Base-by-base conservation (phyloP, 2,888 invertebrate genomes). In the Deroplatys truncata region DNA sequence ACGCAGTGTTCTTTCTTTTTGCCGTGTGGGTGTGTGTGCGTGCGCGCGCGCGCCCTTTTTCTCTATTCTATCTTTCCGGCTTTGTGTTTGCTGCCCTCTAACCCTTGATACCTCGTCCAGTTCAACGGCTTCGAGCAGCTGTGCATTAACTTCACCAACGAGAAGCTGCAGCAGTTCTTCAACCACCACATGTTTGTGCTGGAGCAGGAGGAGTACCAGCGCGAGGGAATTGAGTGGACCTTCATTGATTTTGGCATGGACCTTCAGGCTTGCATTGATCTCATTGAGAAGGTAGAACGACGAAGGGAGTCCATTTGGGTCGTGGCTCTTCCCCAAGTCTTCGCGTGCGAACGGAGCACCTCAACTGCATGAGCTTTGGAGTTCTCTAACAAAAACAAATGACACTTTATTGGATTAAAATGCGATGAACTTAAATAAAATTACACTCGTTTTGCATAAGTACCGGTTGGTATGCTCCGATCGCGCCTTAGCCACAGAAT, bases 161-260 rank as follows among this genome's bases (percentile, higher is more conserved):
- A 98, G 95, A 97, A 98, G 94, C 95, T 98, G 93, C 95, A 95
- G 92, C 98, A 98, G 95, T 98, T 98, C 96, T 98, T 98, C 96
- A 98, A 98, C 94, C 98, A 98, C 93, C 97, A 98, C 95, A 98
- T 98, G 98, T 98, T 98, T 94, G 97, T 98, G 92, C 95, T 98
- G 93, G 98, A 98, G 95, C 98, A 98, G 96, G 98, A 98, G 95
- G 98, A 98, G 94, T 98, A 98, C 94, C 96, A 97, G 93, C 96
- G 96, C 92, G 98, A 98, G 95, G 98, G 98, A 93, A 98, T 98
- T 94, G 96, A 97, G 93, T 98, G 98, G 98, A 96, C 96, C 93
- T 98, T 98, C 95, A 98, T 98, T 94, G 98, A 98, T 95, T 98
- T 98, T 94, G 98, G 98, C 94, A 97, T 98, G 96, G 98, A 98